Percentiles rank a stretch among this genome's conserved stretches.
Conservation (phyloP, 2,888 invertebrate genomes). For the Pardosa pseudoannulata region DNA sequence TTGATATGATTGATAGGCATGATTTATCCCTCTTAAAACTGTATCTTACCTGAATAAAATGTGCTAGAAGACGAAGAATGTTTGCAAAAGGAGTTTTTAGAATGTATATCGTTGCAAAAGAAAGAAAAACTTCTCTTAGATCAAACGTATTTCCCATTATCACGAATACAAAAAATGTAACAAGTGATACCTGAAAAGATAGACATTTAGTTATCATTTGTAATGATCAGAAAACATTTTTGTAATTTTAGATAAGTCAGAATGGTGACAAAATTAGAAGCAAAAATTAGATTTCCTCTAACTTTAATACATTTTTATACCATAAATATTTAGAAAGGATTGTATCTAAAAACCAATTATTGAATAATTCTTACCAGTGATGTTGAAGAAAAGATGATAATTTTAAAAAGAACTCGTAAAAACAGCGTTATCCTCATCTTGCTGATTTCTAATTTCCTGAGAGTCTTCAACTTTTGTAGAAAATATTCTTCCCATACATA, state of each 20-base stretch:
- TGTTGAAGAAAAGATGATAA: conserved; percentile 31
- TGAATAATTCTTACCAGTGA: conserved; percentile 43
- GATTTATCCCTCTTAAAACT: too few relatives aligned
- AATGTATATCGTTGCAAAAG: conserved; percentile 29
- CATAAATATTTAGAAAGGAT: too few relatives aligned
- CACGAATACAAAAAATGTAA: conserved; percentile 26
- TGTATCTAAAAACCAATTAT: too few relatives aligned
- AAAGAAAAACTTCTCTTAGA: conserved; percentile 32
- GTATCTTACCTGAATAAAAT: conserved; percentile 59
- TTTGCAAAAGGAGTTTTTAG: conserved; percentile 42
- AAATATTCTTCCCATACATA: conserved; percentile 63
- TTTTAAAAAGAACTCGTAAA: conserved; percentile 36
- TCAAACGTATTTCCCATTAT: conserved; percentile 30
- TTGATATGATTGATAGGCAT: too few relatives aligned
- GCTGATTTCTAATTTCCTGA: conserved; percentile 35
- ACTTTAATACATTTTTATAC: too few relatives aligned
- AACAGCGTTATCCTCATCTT: conserved; percentile 39
- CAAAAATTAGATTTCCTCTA: too few relatives aligned
- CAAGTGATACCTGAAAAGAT: conserved; percentile 34
- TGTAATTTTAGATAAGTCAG: too few relatives aligned
- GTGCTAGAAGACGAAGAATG: conserved; percentile 34
- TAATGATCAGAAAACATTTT: too few relatives aligned
- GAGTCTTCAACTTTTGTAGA: conserved; percentile 1
- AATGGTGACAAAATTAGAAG: too few relatives aligned
- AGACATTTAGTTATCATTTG: too few relatives aligned